phyloP scores from a whole-genome alignment of 2,888 invertebrate species.

The Lasioglossum vierecki region DNA sequence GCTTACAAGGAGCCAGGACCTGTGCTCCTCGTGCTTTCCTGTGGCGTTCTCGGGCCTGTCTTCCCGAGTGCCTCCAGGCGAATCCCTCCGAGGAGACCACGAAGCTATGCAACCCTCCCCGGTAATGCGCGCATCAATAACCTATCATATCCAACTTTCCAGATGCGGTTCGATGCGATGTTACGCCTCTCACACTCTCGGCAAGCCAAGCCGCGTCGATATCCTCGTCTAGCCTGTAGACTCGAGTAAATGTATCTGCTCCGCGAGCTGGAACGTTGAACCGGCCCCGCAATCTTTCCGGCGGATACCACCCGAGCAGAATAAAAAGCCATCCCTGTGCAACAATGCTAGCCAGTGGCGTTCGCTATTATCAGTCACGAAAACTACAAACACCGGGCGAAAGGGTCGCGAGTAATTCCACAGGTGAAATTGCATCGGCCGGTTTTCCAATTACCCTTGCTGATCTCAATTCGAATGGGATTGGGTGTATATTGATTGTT shows the following conservation, averaged over 20 bases:
- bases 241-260: slow-evolving; percentile 49
- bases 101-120: slow-evolving; percentile 68
- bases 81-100: slow-evolving; percentile 65
- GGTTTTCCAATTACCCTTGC: slow-evolving; percentile 60
- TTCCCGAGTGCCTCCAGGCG: slow-evolving; percentile 53
- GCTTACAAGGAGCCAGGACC: slow-evolving; percentile 57
- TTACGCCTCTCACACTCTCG: not conserved
- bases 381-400: not conserved
- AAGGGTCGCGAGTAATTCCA: slow-evolving; percentile 31
- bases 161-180: slow-evolving; percentile 54
- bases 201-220: slow-evolving; percentile 40
- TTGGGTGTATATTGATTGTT: slow-evolving; percentile 50
- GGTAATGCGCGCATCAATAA: slow-evolving; percentile 81
- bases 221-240: slow-evolving; percentile 47
- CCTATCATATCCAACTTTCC: slow-evolving; percentile 78
- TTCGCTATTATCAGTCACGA: not conserved
- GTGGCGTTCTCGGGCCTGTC: slow-evolving; percentile 49
- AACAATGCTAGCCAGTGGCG: not conserved
- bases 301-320: slow-evolving; percentile 25
- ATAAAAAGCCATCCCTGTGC: not conserved
- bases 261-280: slow-evolving; percentile 35
- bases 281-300: slow-evolving; percentile 44
- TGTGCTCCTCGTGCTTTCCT: slow-evolving; percentile 40
- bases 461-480: slow-evolving; percentile 47
- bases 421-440: slow-evolving; percentile 57